phyloP scores from a whole-genome alignment of 2,113 vertebrate genomes.

The Daubentonia madagascariensis region DNA sequence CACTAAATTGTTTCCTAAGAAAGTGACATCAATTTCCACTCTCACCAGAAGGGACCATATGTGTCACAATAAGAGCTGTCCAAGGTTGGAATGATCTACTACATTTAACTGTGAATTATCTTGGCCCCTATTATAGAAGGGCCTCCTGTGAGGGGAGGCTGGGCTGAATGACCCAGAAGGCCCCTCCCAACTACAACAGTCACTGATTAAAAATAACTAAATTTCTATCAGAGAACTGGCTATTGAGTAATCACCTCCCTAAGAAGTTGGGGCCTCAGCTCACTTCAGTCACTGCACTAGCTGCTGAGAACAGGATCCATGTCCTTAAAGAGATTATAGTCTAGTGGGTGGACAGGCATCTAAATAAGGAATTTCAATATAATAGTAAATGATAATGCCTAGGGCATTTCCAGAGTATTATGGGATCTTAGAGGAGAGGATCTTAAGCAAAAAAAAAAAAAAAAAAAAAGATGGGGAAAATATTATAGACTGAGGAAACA shows the following conservation, averaged over 20 bases:
- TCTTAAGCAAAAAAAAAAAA: neutral
- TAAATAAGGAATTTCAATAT: neutral
- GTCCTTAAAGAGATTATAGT: neutral
- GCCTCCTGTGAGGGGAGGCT: neutral
- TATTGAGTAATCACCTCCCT: neutral
- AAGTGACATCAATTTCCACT: neutral
- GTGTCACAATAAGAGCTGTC: neutral
- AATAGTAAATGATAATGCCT: neutral
- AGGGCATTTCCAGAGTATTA: neutral
- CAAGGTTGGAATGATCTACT: neutral
- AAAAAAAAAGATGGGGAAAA: neutral
- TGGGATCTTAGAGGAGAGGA: neutral
- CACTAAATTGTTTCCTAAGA: constrained; percentile 6
- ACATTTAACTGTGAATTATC: constrained; percentile 12
- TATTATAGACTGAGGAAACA: neutral
- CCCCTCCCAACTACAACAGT: neutral
- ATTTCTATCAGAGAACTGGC: neutral
- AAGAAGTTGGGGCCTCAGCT: neutral
- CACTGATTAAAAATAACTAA: neutral
- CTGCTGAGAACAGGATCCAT: neutral
- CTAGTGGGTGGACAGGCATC: neutral
- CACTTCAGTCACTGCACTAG: neutral
- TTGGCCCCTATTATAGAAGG: neutral
- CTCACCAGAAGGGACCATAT: neutral
- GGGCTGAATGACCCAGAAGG: neutral